Evolutionary conservation across 2,888 invertebrate genomes (phyloP), one percentile per base, ranked within the genome.

Genomic region (Folsomia manolachei): DNA sequence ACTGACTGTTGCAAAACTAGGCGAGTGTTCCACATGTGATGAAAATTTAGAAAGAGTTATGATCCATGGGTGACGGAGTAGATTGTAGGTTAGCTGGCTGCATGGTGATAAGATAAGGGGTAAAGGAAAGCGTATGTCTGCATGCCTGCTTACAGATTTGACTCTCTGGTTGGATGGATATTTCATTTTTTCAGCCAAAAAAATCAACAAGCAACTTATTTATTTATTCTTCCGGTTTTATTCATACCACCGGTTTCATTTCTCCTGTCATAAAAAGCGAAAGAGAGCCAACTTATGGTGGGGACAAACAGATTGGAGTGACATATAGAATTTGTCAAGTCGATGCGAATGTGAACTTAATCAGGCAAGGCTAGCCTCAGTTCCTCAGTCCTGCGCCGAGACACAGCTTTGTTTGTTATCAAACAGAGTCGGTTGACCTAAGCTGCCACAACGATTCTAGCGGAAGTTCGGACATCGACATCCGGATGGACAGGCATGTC

Each of bases 41-140:
- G 75, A 76, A 73, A 76, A 70, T 70, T 71, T 70, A 2, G 69
- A 63, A 74, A 73, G 75, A 76, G 73, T 76, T 76, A 76, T 76
- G 75, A 76, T 72, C 70, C 72, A 68, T 74, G 73, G 71, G 73
- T 72, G 74, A 56, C 56, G 19, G 56, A 56, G 56, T 56, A 56
- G 56, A n/a, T 56, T 19, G 19, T 56, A 19, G 14, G 39, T 39
- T 39, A 26, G 27, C n/a, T n/a, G n/a, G n/a, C n/a, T 27, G 2
- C 23, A 27, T 23, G n/a, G n/a, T 39, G 1, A n/a, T 65, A n/a
- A n/a, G n/a, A n/a, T n/a, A n/a, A n/a, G n/a, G n/a, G n/a, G n/a
- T n/a, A n/a, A n/a, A n/a, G n/a, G n/a, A n/a, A n/a, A n/a, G n/a
- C n/a, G n/a, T n/a, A n/a, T n/a, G n/a, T 27, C 65, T n/a, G 27